phyloP scores from a whole-genome alignment of 2,113 vertebrate genomes.

The Tretioscincus oriximinensis region DNA sequence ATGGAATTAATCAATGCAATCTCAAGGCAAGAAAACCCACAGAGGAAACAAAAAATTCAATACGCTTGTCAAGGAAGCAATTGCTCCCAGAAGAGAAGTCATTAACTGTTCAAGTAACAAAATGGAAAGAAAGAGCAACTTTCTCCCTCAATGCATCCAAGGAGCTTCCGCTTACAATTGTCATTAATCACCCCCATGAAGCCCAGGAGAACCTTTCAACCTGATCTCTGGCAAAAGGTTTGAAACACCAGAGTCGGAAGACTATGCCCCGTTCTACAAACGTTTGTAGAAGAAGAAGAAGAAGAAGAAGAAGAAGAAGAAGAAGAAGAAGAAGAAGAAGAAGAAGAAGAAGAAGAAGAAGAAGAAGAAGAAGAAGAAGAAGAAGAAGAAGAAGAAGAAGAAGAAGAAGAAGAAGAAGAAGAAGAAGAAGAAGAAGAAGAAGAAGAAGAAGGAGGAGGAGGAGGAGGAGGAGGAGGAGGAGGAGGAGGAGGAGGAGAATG shows the following conservation, averaged over 20 bases:
- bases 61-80: constrained; percentile 54
- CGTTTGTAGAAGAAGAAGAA: not conserved
- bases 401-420: no score
- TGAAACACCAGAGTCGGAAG: not conserved
- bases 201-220: rapidly evolving
- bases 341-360: no score
- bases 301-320: no score
- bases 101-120: constrained; percentile 1
- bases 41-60: constrained; percentile 40
- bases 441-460: no score
- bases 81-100: not conserved
- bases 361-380: no score
- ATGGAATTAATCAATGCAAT: constrained; percentile 59
- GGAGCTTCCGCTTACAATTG: not conserved
- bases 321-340: no score
- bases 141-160: not conserved
- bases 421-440: no score
- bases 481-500: no score
- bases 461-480: no score
- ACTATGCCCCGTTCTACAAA: not conserved
- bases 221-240: not conserved
- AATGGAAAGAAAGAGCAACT: not conserved
- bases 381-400: no score
- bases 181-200: not conserved
- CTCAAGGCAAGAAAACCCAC: constrained; percentile 48